Base-by-base conservation (phyloP, 2,113 vertebrate genomes). In the Castor canadensis region DNA sequence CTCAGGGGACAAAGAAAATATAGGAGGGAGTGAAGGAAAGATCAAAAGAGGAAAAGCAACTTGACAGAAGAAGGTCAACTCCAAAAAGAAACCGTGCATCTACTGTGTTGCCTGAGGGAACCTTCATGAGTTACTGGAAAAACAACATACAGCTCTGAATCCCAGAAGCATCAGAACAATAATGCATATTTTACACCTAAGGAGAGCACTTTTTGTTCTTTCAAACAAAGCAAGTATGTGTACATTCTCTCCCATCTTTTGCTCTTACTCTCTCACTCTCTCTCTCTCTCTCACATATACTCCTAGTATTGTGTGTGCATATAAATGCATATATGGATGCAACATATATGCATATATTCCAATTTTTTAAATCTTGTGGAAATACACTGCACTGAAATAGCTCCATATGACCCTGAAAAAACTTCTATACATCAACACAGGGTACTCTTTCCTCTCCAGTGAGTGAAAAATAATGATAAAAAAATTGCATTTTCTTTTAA, bases 401-500 rank as follows among this genome's bases (percentile, higher is more conserved):
- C 9, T 91, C 60, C 19, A 19, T 67, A 22, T 13, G 28, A 54
- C 26, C 67, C 43, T 90, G 40, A 43, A 84, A 81, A 88, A 67
- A 43, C 5, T 40, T 19, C 19, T 66, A 43, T 82, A 66, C 13
- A 52, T 66, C 20, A 83, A 13, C 35, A 60, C 9, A 62, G 22
- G 15, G 5, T 69, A 9, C 1, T 91, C 67, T 80, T 93, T 91
- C 47, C 5, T 45, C 12, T 76, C 12, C 52, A 1, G 56, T 84
- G 54, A 82, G 1, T 66, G 20, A 77, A 49, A 93, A 85, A 91
- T 43, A 12, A 20, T 72, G 6, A 60, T 82, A 11, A 83, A 94
- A 93, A 87, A 4, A 64, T 38, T 62, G 0, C n/a, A 45, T 62
- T 92, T 93, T 60, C 38, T 69, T 86, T n/a, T 73, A 93, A 38